These are phyloP conservation scores for Lathronympha strigana DNA, from an alignment of 2,888 invertebrate genomes.

Conservation along the genomic window DNA sequence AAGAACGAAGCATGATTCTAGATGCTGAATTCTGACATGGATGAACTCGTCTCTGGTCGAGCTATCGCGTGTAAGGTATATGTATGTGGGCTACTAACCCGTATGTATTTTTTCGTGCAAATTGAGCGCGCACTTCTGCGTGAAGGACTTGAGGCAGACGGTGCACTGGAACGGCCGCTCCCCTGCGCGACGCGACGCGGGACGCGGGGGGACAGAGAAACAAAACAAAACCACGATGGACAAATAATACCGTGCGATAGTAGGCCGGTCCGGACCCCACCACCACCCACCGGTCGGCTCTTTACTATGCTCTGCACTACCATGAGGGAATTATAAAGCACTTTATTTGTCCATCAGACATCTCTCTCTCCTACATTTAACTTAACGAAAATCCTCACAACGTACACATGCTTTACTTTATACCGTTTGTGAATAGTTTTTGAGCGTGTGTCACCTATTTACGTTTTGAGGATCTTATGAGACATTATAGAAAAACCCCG, in stretches of 20 bases:
- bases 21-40: conserved; percentile 70
- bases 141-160: conserved; percentile 86
- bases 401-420: conserved; percentile 81
- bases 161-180: conserved; percentile 86
- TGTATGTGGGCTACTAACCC: conserved; percentile 85
- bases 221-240: conserved; percentile 84
- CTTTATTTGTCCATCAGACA: conserved; percentile 83
- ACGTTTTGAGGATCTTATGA: conserved; percentile 44
- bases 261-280: conserved; percentile 20
- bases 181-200: conserved; percentile 70
- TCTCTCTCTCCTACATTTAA: conserved; percentile 72
- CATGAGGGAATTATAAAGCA: conserved; percentile 73
- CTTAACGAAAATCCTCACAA: conserved; percentile 75
- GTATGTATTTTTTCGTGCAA: conserved; percentile 86
- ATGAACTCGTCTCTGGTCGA: conserved; percentile 58
- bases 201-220: conserved; percentile 80
- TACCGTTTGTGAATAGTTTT: conserved; percentile 84
- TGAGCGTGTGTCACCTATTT: conserved; percentile 78
- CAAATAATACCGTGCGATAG: conserved; percentile 69
- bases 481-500: conserved; percentile 65
- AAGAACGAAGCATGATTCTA: conserved; percentile 80
- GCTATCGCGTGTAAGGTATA: conserved; percentile 68
- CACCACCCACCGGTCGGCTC: conserved; percentile 30
- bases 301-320: conserved; percentile 56
- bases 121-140: conserved; percentile 86